phyloP scores from a whole-genome alignment of 2,888 invertebrate species.

The Platypus cylindrus region DNA sequence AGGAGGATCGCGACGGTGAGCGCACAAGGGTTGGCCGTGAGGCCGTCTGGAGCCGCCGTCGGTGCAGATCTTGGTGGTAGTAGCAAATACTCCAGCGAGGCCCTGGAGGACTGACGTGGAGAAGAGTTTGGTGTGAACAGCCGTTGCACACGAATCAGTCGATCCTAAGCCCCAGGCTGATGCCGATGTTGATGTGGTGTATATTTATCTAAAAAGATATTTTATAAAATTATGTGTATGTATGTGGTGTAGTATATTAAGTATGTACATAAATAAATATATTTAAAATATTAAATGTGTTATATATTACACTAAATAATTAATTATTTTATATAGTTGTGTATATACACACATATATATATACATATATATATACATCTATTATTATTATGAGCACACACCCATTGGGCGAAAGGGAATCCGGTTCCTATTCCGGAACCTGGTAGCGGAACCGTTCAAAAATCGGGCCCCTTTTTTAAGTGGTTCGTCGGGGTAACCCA shows the following conservation, averaged over 20 bases:
- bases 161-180: constrained; percentile 43
- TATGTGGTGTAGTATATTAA: too few relatives aligned
- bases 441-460: constrained; percentile 40
- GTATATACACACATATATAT: too few relatives aligned
- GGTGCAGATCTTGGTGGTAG: constrained; percentile 32
- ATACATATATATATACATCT: too few relatives aligned
- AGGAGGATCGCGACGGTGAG: constrained; percentile 43
- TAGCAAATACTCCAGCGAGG: constrained; percentile 57
- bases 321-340: too few relatives aligned
- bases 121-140: constrained; percentile 15
- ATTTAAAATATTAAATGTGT: too few relatives aligned
- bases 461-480: constrained; percentile 18
- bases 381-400: constrained; percentile 3
- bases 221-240: too few relatives aligned
- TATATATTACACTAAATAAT: too few relatives aligned
- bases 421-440: constrained; percentile 40
- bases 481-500: constrained; percentile 6
- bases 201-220: constrained; percentile 16
- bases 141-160: constrained; percentile 41
- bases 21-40: constrained; percentile 48
- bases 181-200: constrained; percentile 34
- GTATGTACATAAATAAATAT: too few relatives aligned
- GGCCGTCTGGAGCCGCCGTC: constrained; percentile 41
- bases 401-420: constrained; percentile 9
- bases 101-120: constrained; percentile 45